Conservation (phyloP, 2,113 vertebrate genomes). For the Esox niger region DNA sequence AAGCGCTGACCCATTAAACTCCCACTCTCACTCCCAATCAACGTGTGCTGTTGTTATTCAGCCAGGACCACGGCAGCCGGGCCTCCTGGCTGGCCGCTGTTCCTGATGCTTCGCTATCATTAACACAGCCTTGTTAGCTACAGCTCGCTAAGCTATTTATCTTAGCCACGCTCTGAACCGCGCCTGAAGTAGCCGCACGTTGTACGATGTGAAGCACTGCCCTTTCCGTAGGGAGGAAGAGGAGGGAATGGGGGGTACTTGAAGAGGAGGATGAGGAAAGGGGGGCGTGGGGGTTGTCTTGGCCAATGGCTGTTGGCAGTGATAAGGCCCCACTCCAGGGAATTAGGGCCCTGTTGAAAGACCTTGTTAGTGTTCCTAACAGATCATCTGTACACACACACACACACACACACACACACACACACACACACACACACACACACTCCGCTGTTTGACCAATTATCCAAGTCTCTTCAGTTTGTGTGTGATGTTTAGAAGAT, state of each 20-base stretch:
- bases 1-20: constrained; percentile 25
- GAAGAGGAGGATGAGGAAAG: background rate
- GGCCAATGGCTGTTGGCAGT: background rate
- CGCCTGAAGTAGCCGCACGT: background rate
- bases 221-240: too few relatives aligned
- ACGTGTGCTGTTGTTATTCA: background rate
- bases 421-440: constrained; percentile 2
- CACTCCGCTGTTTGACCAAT: background rate
- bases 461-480: background rate
- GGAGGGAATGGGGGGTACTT: background rate
- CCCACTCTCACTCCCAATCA: background rate
- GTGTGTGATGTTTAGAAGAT: background rate
- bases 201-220: too few relatives aligned
- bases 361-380: background rate
- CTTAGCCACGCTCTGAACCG: background rate
- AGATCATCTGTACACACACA: background rate
- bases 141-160: background rate
- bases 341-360: background rate
- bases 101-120: background rate
- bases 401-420: background rate
- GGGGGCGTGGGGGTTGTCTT: background rate
- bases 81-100: too few relatives aligned
- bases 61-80: background rate
- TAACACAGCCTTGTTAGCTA: background rate
- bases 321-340: constrained; percentile 5